A percentile compares a stretch with the other conserved stretches of the same genome.
Conservation (phyloP, 2,888 invertebrate species). For the Teleiodes luculella region DNA sequence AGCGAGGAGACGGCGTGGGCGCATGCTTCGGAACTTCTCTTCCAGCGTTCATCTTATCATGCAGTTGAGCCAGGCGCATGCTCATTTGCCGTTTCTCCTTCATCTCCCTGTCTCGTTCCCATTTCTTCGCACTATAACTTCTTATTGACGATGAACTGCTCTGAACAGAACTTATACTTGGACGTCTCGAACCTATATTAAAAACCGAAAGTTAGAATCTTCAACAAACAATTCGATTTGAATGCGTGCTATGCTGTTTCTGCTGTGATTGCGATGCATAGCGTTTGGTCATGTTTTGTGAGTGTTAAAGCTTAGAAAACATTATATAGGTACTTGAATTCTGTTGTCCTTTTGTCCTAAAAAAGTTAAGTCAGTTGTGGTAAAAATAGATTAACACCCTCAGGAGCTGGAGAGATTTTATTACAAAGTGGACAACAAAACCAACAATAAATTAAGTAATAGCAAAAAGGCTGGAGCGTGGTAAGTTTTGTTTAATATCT, state of each 20-base stretch:
- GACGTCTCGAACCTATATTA: conserved; percentile 88
- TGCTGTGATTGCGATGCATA: conserved; percentile 22
- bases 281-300: conserved; percentile 10
- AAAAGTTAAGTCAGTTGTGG: too few species aligned
- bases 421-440: not conserved
- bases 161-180: conserved; percentile 91
- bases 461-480: conserved; percentile 18
- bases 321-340: too few species aligned
- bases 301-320: conserved; percentile 1
- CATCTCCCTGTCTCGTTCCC: conserved; percentile 89
- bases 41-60: conserved; percentile 80
- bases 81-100: conserved; percentile 90
- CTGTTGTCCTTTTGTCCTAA: not conserved
- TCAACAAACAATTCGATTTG: not conserved
- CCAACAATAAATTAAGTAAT: too few species aligned
- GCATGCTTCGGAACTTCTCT: conserved; percentile 70
- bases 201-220: conserved; percentile 6
- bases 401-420: too few species aligned
- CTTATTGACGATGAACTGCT: conserved; percentile 90
- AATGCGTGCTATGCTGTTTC: conserved; percentile 25
- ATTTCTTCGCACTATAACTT: conserved; percentile 88
- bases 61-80: conserved; percentile 84
- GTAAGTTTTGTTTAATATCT: not conserved
- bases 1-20: conserved; percentile 86
- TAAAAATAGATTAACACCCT: too few species aligned